Conservation (phyloP, 1,140 invertebrate genomes). For the Saccostrea glomerata region DNA sequence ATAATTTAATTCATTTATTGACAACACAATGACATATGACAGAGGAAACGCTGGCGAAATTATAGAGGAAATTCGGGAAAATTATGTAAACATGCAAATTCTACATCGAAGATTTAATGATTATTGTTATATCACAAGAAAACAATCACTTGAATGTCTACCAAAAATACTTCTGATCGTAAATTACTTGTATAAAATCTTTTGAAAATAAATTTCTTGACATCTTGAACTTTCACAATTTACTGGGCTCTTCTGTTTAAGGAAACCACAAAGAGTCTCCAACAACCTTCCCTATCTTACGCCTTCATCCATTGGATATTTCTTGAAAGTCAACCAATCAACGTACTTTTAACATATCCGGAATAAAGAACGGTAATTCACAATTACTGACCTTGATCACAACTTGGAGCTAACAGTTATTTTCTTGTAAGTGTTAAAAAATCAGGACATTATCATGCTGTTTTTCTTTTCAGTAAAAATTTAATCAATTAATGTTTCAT, state of each 20-base stretch:
- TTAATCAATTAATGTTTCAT: too few species aligned
- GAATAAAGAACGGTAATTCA: neutral
- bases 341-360: neutral
- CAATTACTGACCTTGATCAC: neutral
- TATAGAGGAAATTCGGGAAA: neutral
- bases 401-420: too few species aligned
- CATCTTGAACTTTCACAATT: neutral
- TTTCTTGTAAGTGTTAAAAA: too few species aligned
- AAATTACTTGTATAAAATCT: neutral
- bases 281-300: neutral
- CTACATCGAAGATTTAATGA: neutral
- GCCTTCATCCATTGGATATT: neutral
- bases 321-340: neutral
- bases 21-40: too few species aligned
- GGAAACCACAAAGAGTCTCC: neutral
- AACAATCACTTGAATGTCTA: too few species aligned
- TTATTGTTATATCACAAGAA: too few species aligned
- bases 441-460: too few species aligned
- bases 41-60: too few species aligned
- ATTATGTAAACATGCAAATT: neutral
- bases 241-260: neutral
- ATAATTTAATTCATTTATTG: too few species aligned
- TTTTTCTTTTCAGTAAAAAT: too few species aligned
- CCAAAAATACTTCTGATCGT: too few species aligned
- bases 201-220: slow-evolving; percentile 26